Evolutionary conservation across 2,888 invertebrate genomes (phyloP), one percentile per base, ranked within the genome.

Genomic region (Bellardia pandia): DNA sequence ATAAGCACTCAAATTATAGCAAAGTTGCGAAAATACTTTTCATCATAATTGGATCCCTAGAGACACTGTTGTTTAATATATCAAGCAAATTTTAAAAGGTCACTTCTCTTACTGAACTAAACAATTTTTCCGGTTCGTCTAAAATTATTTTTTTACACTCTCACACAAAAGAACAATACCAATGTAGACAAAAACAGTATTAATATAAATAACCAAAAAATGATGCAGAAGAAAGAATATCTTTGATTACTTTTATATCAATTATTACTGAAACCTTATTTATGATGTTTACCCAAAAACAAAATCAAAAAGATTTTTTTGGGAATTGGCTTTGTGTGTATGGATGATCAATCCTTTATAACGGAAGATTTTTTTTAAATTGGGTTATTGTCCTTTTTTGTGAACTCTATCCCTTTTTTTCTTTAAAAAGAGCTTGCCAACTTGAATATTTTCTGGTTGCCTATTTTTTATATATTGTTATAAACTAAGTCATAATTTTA

Each of bases 211-310:
- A 78, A 37, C n/a, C 13, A 58, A 45, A 42, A 42, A 42, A 23
- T 66, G 8, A 9, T 11, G n/a, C 8, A 14, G 40, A 7, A 14
- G 13, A 33, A 40, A 76, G 62, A 71, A 58, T 62, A 42, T 74
- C 11, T 66, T 56, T 76, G 68, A 68, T 80, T 84, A 82, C 66
- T 75, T 82, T 89, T 37, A 58, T 88, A 88, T 91, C 89, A 90
- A 91, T 91, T 91, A 90, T 90, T 68, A 64, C 42, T 11, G 16
- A 6, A 80, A 30, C 64, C 30, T 64, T 53, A 80, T 74, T 80
- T 74, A 74, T 66, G 56, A 45, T 45, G 16, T 53, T 72, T 40
- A 13, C 5, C 53, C 45, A 14, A 42, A 80, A 64, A 13, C 40
- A n/a, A n/a, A 3, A 33, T 42, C 8, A 33, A 16, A 74, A 4